These are phyloP conservation scores for Oriolus oriolus DNA, from an alignment of 2,113 vertebrate genomes.

Conservation along the genomic window DNA sequence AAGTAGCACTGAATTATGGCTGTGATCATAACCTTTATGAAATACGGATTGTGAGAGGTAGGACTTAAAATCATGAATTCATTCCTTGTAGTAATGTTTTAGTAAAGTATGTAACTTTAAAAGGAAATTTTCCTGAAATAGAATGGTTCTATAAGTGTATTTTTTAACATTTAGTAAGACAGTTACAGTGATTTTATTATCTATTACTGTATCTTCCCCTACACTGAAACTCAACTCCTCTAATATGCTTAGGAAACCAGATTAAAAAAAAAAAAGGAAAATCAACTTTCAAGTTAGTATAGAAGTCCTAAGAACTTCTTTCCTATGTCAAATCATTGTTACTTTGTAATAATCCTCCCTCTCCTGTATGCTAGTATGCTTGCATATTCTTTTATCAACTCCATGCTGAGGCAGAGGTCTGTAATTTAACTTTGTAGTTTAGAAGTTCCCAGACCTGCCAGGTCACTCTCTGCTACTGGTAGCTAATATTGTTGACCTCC, in stretches of 20 bases:
- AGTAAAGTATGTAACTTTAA: not conserved
- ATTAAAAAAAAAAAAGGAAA: not conserved
- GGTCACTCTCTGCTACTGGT: conserved; percentile 11
- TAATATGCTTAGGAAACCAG: not conserved
- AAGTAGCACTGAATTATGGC: not conserved
- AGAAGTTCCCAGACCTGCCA: not conserved
- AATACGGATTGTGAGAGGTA: not conserved
- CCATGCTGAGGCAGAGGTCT: not conserved
- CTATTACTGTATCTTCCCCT: not conserved
- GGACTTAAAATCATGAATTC: not conserved
- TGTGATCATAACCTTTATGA: not conserved
- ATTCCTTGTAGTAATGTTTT: not conserved
- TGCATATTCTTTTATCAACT: not conserved
- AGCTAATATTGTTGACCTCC: conserved; percentile 48
- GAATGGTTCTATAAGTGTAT: not conserved
- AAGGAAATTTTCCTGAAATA: not conserved
- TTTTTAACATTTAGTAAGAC: not conserved
- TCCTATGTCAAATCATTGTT: not conserved
- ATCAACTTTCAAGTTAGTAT: not conserved
- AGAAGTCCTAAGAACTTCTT: not conserved
- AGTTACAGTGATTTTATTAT: not conserved
- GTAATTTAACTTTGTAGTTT: conserved; percentile 16
- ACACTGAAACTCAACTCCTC: not conserved
- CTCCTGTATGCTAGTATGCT: not conserved
- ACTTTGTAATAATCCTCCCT: not conserved